Conservation (phyloP, 2,888 invertebrate genomes). For the Torymus tubicola region DNA sequence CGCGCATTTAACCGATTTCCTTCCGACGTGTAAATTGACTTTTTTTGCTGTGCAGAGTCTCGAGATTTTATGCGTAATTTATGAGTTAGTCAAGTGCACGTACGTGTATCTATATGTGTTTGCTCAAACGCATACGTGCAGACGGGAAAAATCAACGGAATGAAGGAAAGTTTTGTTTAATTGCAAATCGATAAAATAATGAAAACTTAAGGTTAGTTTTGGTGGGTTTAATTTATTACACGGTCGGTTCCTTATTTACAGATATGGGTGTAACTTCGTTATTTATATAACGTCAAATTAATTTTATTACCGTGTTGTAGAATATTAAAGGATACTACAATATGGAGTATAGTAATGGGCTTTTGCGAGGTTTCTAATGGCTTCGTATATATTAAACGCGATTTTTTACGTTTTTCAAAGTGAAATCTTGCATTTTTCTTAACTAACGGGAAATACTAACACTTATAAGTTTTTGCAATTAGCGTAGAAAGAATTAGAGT, state of each 20-base stretch:
- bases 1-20: too few relatives aligned
- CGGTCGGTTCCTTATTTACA: neutral
- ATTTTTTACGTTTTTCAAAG: neutral
- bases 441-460: neutral
- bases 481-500: neutral
- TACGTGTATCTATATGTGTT: too few relatives aligned
- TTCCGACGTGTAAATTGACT: too few relatives aligned
- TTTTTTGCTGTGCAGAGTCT: neutral
- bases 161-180: slow-evolving; percentile 28
- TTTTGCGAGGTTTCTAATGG: slow-evolving; percentile 25
- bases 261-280: slow-evolving; percentile 12
- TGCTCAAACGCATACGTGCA: neutral
- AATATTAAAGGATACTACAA: too few relatives aligned
- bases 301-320: neutral
- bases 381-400: slow-evolving; percentile 22
- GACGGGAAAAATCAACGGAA: neutral
- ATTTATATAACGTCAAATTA: slow-evolving; percentile 30
- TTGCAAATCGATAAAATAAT: slow-evolving; percentile 34
- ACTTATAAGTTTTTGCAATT: neutral
- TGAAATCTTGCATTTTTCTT: slow-evolving; percentile 24
- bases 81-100: neutral
- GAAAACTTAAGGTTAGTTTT: slow-evolving; percentile 2
- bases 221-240: slow-evolving; percentile 9
- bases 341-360: neutral
- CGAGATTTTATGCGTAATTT: slow-evolving; percentile 27